Evolutionary conservation across 2,113 vertebrate genomes (phyloP).

Genomic region (Lamprologus ornatipinnis): DNA sequence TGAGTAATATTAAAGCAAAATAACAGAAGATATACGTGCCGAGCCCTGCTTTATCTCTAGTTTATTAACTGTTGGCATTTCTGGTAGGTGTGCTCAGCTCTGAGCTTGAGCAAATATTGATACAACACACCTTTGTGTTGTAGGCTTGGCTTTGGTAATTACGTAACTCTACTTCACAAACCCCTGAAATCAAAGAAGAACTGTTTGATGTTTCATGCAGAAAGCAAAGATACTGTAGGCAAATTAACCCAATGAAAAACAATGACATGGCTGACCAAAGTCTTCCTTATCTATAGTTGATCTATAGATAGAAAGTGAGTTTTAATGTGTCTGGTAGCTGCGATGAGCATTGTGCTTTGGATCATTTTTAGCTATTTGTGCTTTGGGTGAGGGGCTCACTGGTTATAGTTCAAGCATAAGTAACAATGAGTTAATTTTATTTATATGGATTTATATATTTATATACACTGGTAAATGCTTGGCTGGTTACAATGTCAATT

Average conservation of each 20-base stretch:
- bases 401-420: background rate
- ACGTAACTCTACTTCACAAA: background rate
- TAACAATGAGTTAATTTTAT: constrained; percentile 31
- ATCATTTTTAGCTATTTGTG: constrained; percentile 1
- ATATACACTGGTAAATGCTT: constrained; percentile 64
- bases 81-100: constrained; percentile 6
- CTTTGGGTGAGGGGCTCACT: constrained; percentile 31
- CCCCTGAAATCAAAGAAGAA: background rate
- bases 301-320: background rate
- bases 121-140: constrained; percentile 23
- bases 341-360: background rate
- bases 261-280: background rate
- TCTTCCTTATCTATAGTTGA: constrained; percentile 10
- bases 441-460: constrained; percentile 50
- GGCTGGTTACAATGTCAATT: constrained; percentile 70
- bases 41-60: constrained; percentile 2
- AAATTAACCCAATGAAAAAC: constrained; percentile 3
- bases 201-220: background rate
- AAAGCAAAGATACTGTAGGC: background rate
- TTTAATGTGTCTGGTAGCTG: background rate
- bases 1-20: background rate
- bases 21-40: background rate
- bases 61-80: constrained; percentile 19
- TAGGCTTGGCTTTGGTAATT: constrained; percentile 9
- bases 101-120: constrained; percentile 58